phyloP scores from a whole-genome alignment of 2,888 invertebrate species.

The Steromphala cineraria region DNA sequence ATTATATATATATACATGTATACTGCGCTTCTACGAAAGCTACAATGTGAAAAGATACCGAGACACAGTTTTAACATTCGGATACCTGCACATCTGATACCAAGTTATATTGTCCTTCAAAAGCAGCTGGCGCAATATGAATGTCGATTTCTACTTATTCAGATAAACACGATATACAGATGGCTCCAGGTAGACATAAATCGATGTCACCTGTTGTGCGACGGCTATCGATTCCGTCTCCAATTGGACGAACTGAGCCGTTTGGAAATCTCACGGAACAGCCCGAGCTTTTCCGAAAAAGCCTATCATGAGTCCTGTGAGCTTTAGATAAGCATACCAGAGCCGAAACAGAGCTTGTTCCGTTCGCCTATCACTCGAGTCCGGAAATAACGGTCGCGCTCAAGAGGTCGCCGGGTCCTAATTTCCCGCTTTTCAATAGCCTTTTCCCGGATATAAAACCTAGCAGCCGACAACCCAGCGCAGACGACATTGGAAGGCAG shows the following conservation, averaged over 20 bases:
- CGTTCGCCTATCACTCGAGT: constrained; percentile 8
- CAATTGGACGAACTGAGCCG: neutral
- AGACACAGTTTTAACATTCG: too few relatives aligned
- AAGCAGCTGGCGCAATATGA: too few relatives aligned
- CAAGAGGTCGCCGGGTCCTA: constrained; percentile 19
- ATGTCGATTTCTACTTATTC: too few relatives aligned
- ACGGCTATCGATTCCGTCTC: neutral
- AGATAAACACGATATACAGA: too few relatives aligned
- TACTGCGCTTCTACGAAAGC: too few relatives aligned
- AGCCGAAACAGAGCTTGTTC: constrained; percentile 12
- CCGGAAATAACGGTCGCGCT: constrained; percentile 24
- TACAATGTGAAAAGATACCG: too few relatives aligned
- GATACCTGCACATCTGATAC: too few relatives aligned
- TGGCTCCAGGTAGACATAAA: neutral
- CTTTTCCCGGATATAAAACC: constrained; percentile 23
- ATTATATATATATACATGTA: too few relatives aligned
- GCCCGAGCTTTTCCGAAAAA: constrained; percentile 24
- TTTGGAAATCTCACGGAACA: constrained; percentile 3
- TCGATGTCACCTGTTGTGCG: neutral
- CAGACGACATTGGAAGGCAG: neutral
- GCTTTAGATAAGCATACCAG: constrained; percentile 8
- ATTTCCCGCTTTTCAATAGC: constrained; percentile 20
- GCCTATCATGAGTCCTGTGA: constrained; percentile 7
- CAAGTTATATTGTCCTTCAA: too few relatives aligned
- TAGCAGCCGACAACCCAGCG: neutral